Evolutionary conservation across 2,888 invertebrate genomes (phyloP), one percentile per base, ranked within the genome.

Genomic region (Myopa tessellatipennis): DNA sequence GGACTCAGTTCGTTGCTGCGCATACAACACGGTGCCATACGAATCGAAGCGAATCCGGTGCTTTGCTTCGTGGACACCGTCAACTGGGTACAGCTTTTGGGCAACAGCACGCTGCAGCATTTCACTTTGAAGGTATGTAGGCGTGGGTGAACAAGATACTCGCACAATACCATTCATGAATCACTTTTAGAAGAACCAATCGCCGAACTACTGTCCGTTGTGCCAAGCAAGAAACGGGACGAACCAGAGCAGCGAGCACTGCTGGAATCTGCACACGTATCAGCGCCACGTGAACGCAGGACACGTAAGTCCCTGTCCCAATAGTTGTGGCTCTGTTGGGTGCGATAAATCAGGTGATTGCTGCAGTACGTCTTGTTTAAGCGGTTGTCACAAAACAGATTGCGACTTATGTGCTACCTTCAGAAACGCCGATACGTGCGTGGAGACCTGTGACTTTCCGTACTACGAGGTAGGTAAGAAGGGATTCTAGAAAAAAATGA

Each of bases 21-120:
- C 84, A 94, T 98, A 77, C 92, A 93, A 76, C 90, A 93, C 76
- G 98, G 98, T 3, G 93, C 93, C 0, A 94, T 97, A 3, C 92
- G 94, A 16, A 92, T 98, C 68, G 93, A 94, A 87, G 93, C 93
- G 72, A 95, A 96, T 87, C 92, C 93, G 4, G 90, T 92, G 63
- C 90, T 98, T 4, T 98, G 98, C 88, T 95, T 93, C 87, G 93
- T 94, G 68, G 92, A 95, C 86, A 96, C 97, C 14, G 93, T 99
- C 82, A 95, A 98, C 89, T 99, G 99, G 99, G 91, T 92, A 75
- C 88, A 91, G 75, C 95, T 99, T 77, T 92, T 94, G 26, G 89
- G 90, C 18, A 91, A 91, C 81, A 78, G 78, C 2, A 82, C 83
- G 0, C 55, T 75, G 16, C 85, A 88, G 76, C 83, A 84, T 40